Conservation (phyloP, 2,113 vertebrate species). For the Varanus salvator region DNA sequence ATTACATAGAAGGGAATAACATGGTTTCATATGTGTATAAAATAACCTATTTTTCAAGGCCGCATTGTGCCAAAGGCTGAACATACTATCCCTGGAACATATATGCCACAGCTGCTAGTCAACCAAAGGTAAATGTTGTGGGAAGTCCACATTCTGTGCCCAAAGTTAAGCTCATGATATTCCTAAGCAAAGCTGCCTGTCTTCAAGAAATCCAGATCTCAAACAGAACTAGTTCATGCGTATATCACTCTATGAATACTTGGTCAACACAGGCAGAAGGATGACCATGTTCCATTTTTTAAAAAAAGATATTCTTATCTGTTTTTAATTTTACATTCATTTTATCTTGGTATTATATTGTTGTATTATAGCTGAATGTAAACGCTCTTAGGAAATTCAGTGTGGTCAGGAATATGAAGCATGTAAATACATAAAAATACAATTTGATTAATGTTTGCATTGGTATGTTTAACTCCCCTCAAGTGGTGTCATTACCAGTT, state of each 20-base stretch:
- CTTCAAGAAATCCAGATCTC: not conserved
- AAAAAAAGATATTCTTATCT: not conserved
- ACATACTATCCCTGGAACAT: not conserved
- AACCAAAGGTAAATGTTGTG: not conserved
- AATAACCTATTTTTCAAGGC: not conserved
- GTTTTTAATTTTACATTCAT: too few species aligned
- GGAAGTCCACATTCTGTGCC: not conserved
- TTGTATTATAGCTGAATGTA: too few species aligned
- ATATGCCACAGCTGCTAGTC: accelerated
- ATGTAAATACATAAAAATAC: too few species aligned
- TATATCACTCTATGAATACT: not conserved
- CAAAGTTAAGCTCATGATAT: not conserved
- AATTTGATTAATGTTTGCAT: not conserved
- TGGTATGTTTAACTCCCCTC: not conserved
- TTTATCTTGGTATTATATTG: too few species aligned
- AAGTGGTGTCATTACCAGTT: too few species aligned
- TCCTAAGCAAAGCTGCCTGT: not conserved
- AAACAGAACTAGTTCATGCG: not conserved
- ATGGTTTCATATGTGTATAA: constrained; percentile 24
- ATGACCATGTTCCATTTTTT: not conserved
- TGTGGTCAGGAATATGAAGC: too few species aligned
- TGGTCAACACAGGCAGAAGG: not conserved
- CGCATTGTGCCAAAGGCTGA: constrained; percentile 19
- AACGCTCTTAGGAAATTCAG: too few species aligned
- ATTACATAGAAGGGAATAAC: constrained; percentile 11